A percentile compares a stretch with the other conserved stretches of the same genome.
phyloP scores from a whole-genome alignment of 2,888 invertebrate genomes.

The Athrips mouffetella region DNA sequence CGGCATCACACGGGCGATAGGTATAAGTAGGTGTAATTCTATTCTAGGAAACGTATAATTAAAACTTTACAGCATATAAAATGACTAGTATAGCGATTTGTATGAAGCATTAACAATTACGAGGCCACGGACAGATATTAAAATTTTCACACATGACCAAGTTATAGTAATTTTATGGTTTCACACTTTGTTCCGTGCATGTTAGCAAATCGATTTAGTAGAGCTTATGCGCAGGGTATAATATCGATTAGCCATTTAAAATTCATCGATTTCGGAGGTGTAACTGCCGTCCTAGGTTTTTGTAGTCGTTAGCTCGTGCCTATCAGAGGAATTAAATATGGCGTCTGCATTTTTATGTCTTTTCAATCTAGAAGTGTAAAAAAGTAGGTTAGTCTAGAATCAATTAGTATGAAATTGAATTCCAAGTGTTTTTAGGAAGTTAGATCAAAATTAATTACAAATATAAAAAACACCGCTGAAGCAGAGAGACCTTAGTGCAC shows the following conservation, averaged over 20 bases:
- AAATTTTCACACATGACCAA: constrained; percentile 5
- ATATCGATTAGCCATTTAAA: background rate
- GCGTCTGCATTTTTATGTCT: too few species aligned
- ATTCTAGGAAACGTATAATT: background rate
- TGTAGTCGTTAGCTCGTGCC: background rate
- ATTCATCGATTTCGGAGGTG: background rate
- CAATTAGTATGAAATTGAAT: too few species aligned
- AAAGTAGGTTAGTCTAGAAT: too few species aligned
- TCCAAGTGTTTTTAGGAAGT: too few species aligned
- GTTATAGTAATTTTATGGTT: background rate
- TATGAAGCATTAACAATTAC: constrained; percentile 10
- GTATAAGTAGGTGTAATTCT: too few species aligned
- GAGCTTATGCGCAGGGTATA: background rate
- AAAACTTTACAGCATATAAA: background rate
- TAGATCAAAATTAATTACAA: background rate
- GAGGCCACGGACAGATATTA: background rate
- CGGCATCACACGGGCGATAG: too few species aligned
- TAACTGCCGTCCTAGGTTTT: background rate
- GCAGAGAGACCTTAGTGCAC: too few species aligned
- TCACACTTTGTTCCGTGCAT: constrained; percentile 8
- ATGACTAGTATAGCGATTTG: background rate
- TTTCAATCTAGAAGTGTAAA: too few species aligned
- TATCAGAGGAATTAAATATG: too few species aligned
- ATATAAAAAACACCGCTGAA: background rate
- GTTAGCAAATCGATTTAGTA: constrained; percentile 5